A percentile compares a stretch with the other conserved stretches of the same genome.
Evolutionary conservation across 2,888 invertebrate species (phyloP).

Genomic region (Acanthococcus lagerstroemiae): DNA sequence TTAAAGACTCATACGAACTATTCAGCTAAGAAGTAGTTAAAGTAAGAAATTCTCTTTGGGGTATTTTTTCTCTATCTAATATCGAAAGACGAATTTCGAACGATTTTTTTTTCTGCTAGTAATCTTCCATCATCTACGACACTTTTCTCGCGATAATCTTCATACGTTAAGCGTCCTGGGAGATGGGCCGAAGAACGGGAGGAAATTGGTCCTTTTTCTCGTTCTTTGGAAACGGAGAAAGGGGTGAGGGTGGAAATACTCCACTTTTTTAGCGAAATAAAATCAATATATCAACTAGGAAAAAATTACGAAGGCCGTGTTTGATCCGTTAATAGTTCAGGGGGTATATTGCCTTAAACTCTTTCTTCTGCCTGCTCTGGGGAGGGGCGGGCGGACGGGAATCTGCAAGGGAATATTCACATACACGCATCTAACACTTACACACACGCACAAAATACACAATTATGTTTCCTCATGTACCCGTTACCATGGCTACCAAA

Average conservation of each 20-base stretch:
- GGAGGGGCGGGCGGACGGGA: neutral
- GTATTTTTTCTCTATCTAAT: neutral
- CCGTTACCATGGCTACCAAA: constrained; percentile 26
- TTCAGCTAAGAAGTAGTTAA: neutral
- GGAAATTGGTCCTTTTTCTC: constrained; percentile 12
- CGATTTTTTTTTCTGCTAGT: neutral
- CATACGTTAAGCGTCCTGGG: constrained; percentile 18
- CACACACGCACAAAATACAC: constrained; percentile 25
- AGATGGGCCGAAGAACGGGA: neutral
- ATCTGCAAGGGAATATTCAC: constrained; percentile 26
- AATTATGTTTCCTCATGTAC: constrained; percentile 28
- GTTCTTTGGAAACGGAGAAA: neutral
- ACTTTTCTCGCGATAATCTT: constrained; percentile 14
- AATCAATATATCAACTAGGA: constrained; percentile 29
- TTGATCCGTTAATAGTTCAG: constrained; percentile 29
- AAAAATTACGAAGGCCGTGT: constrained; percentile 29
- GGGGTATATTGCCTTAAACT: constrained; percentile 25
- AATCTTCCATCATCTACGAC: constrained; percentile 16
- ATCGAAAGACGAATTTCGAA: neutral
- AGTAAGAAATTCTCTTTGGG: neutral
- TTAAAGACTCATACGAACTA: too few species aligned
- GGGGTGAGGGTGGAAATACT: constrained; percentile 17
- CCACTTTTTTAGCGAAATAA: constrained; percentile 26
- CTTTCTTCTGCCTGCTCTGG: constrained; percentile 12
- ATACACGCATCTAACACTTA: constrained; percentile 17